Evolutionary conservation across 92 coral and sea anemone genomes (phyloP), one percentile per base, ranked within the genome.

Genomic region (Scolanthus callimorphus): DNA sequence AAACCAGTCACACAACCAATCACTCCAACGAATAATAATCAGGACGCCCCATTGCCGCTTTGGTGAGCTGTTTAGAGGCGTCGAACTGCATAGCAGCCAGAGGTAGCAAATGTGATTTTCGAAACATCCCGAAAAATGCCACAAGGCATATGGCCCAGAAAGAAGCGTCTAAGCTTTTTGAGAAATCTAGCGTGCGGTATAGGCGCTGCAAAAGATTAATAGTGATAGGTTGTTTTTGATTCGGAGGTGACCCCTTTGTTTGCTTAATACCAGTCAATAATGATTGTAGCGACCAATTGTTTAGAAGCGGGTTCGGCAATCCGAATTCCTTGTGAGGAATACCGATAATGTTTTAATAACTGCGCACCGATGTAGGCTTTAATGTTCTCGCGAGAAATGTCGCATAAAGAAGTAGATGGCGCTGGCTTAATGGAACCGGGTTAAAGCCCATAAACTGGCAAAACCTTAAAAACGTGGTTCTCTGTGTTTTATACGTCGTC

Each of bases 131-230:
- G 43, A 39, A 67, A 20, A 67, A 67, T 1, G 74, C 74, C 4
- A 67, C 64, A 15, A 67, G 27, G 64, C 74, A 67, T 21, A 45
- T 24, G 4, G 63, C 74, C 74, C 74, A 67, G 17, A 67, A 67
- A 13, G 74, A 67, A 3, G 63, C 25, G 22, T 65, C 73, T n/a
- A 65, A 20, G 62, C 73, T 65, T 11, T 6, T 20, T 1, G 31
- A 11, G 6, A 41, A 24, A 11, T 25, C 12, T 3, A 67, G 44
- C 2, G 39, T 67, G 20, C 17, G 2, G 22, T 30, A 31, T 15
- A 69, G 26, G 57, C 26, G 55, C 10, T 23, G 15, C 26, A 69
- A 38, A 27, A 57, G 22, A 27, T 20, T 31, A 4, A 59, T 22
- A 1, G 59, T 69, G 9, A 69, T 69, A 6, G 65, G 76, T 19